Base-by-base conservation (phyloP, 2,113 vertebrate species). In the Zonotrichia leucophrys region DNA sequence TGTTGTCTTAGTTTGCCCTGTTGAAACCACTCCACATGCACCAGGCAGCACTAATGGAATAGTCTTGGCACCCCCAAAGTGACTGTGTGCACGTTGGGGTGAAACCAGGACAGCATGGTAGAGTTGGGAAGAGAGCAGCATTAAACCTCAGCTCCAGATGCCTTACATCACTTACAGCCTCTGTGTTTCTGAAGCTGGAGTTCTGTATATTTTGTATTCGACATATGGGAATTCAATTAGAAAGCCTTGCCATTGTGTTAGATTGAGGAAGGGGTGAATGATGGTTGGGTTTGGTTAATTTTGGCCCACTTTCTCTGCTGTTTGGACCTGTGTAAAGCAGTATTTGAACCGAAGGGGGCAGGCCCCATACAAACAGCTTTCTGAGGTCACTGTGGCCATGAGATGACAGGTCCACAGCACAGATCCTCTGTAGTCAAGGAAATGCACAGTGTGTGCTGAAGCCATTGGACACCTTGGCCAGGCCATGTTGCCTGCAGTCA, bases 11-110 rank as follows among this genome's bases (percentile, higher is more conserved):
- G 47, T 59, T 92, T 4, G 20, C 41, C 30, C 31, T 41, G 37
- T 79, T 94, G 87, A 82, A 90, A 83, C 28, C 0, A 0, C 33
- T 89, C 47, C 47, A 15, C 25, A 31, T 31, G 33, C 5, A n/a
- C 60, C 0, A 5, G 78, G 73, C 56, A 60, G 69, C 25, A 33
- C 25, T 84, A 72, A 75, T 52, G 73, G 69, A 64, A 77, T 35
- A 27, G 79, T 42, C 66, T 46, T 75, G 73, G 76, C 53, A 76
- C 52, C 83, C 91, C 68, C 44, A 78, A 81, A 90, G 73, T 53
- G 73, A 56, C 44, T 0, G 0, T 0, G 0, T 33, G 20, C 66
- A 30, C 0, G 0, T 5, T 83, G 62, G 56, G 88, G 66, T 96
- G 60, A 95, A 31, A 74, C 37, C 47, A 87, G 85, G 60, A 84